A percentile compares a stretch with the other conserved stretches of the same genome.
phyloP scores from a whole-genome alignment of 2,797 vertebrate species.

The Myripristis murdjan region DNA sequence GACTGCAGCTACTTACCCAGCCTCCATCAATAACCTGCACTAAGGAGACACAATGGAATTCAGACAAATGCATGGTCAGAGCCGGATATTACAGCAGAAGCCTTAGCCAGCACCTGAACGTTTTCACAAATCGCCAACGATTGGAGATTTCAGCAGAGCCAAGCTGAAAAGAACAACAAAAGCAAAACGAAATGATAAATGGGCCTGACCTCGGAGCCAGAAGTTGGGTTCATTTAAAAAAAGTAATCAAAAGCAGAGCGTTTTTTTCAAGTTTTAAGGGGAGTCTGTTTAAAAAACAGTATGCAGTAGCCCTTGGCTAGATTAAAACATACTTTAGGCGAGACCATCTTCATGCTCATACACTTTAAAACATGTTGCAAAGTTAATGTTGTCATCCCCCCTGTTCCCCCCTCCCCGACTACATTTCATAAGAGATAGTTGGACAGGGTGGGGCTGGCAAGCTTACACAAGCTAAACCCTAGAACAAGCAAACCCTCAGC shows the following conservation, averaged over 20 bases:
- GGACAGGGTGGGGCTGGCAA: constrained; percentile 6
- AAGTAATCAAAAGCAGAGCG: constrained; percentile 16
- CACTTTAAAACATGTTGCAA: constrained; percentile 1
- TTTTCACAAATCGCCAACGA: constrained; percentile 40
- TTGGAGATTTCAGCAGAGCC: constrained; percentile 40
- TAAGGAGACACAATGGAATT: constrained; percentile 62
- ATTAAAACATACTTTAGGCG: neutral
- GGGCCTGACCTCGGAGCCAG: neutral
- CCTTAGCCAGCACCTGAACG: constrained; percentile 53
- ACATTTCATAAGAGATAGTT: constrained; percentile 16
- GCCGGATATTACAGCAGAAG: constrained; percentile 49
- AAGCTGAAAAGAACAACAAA: constrained; percentile 32
- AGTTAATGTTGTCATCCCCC: too few relatives aligned
- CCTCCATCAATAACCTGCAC: constrained; percentile 72
- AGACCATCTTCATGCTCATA: neutral
- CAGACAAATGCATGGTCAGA: constrained; percentile 68
- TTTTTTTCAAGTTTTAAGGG: neutral
- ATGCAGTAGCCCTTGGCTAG: neutral
- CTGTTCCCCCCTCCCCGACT: neutral
- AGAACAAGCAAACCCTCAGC: constrained; percentile 20
- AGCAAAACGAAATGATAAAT: constrained; percentile 13
- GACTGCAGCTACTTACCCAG: constrained; percentile 52
- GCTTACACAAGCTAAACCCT: constrained; percentile 24
- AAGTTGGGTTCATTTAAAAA: constrained; percentile 16
- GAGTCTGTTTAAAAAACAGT: neutral